These are phyloP conservation scores for Drosophila nr. perissopoda DNA, from an alignment of 2,888 invertebrate genomes.

Conservation along the genomic window DNA sequence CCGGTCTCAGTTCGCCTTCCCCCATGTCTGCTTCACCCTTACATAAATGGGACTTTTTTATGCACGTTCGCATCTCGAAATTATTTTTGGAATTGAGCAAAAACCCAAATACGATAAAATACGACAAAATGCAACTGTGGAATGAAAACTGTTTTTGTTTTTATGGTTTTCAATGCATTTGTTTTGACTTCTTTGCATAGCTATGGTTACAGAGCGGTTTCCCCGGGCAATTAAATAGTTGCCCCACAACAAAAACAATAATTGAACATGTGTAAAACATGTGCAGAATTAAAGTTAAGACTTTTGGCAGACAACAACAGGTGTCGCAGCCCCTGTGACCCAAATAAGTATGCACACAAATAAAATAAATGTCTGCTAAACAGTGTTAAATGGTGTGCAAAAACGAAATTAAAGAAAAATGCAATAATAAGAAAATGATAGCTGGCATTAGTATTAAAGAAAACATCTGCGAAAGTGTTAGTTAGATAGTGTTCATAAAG, in stretches of 20 bases:
- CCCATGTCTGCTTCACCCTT: conserved; percentile 42
- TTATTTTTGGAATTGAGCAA: conserved; percentile 84
- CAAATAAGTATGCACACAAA: conserved; percentile 12
- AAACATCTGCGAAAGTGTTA: not conserved
- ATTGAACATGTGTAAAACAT: conserved; percentile 1
- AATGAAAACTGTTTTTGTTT: conserved; percentile 29
- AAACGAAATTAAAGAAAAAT: not conserved
- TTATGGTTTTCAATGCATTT: conserved; percentile 38
- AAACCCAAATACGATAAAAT: conserved; percentile 49
- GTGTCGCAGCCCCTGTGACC: conserved; percentile 30
- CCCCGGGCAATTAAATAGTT: conserved; percentile 42
- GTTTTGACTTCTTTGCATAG: conserved; percentile 62
- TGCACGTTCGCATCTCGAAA: conserved; percentile 58
- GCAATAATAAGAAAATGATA: not conserved
- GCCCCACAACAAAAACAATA: conserved; percentile 2
- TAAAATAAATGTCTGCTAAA: not conserved
- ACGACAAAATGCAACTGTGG: conserved; percentile 34
- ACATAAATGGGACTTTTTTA: conserved; percentile 25
- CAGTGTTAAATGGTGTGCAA: not conserved
- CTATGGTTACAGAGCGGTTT: conserved; percentile 63
- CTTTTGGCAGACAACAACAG: conserved; percentile 53
- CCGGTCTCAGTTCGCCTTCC: not conserved
- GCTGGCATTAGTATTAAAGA: not conserved
- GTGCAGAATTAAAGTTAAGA: not conserved
- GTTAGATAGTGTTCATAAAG: not conserved